Base-by-base conservation (phyloP, 2,113 vertebrate species). In the Takifugu flavidus region DNA sequence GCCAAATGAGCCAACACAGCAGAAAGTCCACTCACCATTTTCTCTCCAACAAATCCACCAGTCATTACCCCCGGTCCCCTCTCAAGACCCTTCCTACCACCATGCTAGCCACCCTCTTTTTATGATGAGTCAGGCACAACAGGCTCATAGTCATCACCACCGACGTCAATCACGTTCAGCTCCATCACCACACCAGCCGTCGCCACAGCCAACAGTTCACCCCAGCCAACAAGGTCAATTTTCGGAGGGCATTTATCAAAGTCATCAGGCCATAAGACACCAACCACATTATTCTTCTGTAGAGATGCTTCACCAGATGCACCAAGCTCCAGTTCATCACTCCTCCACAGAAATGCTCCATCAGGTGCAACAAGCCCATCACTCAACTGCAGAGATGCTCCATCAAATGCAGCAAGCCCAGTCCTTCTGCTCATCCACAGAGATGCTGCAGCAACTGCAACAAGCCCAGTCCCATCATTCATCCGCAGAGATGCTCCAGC, bases 21-120 rank as follows among this genome's bases (percentile, higher is more conserved):
- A 82, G 60, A 80, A 80, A 62, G 44, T 74, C 57, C 86, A 75
- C 51, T 80, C 86, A 2, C 86, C 84, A 11, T 72, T 85, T 26
- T 74, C 79, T 31, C 76, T 84, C 12, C 88, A 89, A 49, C 88
- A 88, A n/a, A 74, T 84, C 15, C 90, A 87, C 69, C 89, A 90
- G 64, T 91, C 90, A 49, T 71, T 90, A 71, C 90, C 90, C 2
- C 84, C 85, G 2, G 58, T 90, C 11, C 86, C 85, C 1, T 87
- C 89, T 29, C 80, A 87, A 25, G 89, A 91, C 42, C 59, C 87
- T 14, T 20, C 62, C 27, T 72, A 80, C 47, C 70, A 73, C n/a
- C 77, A 79, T 14, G 0, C 70, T 14, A 79, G 79, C 69, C 88
- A 89, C 62, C 70, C 82, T n/a, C 59, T 88, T 11, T 88, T 84